Evolutionary conservation across 2,888 invertebrate genomes (phyloP).

Genomic region (Chymomyza fuscimana): DNA sequence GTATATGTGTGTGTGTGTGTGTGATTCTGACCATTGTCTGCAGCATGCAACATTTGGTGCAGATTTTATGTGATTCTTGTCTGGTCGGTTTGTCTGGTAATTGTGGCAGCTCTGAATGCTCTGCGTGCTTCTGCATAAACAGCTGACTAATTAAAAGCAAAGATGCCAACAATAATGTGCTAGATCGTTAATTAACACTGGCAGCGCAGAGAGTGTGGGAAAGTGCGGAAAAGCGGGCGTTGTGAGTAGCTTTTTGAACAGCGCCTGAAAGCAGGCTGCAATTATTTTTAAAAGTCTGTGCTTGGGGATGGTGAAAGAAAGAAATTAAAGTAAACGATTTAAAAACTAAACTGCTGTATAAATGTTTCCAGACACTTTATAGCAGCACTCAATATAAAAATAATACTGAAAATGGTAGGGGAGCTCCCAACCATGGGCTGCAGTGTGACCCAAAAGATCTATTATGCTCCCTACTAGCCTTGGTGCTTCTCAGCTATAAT

Average conservation of each 20-base stretch:
- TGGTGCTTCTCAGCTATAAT: too few relatives aligned
- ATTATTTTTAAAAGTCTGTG: neutral
- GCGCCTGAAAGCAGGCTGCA: neutral
- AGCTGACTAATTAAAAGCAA: conserved; percentile 65
- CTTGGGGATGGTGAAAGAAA: neutral
- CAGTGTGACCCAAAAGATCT: too few relatives aligned
- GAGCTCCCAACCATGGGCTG: too few relatives aligned
- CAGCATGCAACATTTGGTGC: conserved; percentile 24
- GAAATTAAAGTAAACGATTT: too few relatives aligned
- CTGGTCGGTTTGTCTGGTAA: conserved; percentile 36
- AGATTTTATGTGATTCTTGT: conserved; percentile 62
- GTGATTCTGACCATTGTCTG: conserved; percentile 43
- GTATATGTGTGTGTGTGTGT: conserved; percentile 1
- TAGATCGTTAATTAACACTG: conserved; percentile 54
- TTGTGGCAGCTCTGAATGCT: conserved; percentile 9
- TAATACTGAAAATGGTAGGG: too few relatives aligned
- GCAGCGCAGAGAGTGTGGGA: neutral
- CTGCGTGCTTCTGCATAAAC: conserved; percentile 60
- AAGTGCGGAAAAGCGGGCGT: neutral
- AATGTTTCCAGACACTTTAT: too few relatives aligned
- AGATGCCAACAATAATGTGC: conserved; percentile 37
- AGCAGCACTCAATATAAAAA: too few relatives aligned
- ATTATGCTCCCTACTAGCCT: too few relatives aligned
- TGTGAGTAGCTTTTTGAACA: neutral
- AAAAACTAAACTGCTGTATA: too few relatives aligned